Percentiles rank a stretch among this genome's conserved stretches.
Evolutionary conservation across 2,113 vertebrate species (phyloP).

Genomic region (Gopherus flavomarginatus): DNA sequence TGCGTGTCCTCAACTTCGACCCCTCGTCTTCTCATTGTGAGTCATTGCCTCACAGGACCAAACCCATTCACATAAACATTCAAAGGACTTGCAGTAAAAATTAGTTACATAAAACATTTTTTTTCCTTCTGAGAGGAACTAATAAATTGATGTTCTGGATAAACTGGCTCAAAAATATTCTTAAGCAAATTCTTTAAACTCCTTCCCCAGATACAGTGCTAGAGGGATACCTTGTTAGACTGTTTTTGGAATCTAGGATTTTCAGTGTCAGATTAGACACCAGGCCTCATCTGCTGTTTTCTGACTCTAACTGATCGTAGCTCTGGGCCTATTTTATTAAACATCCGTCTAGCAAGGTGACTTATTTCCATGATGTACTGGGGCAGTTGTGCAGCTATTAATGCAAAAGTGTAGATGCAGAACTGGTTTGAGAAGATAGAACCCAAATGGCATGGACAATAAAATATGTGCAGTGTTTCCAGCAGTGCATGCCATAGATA

Average conservation of each 20-base stretch:
- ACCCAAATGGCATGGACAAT: neutral
- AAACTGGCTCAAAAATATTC: neutral
- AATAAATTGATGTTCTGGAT: neutral
- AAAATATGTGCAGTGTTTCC: neutral
- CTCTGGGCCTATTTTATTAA: neutral
- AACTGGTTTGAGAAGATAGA: neutral
- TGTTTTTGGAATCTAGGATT: neutral
- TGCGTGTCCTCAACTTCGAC: neutral
- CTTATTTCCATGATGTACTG: neutral
- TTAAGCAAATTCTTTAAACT: neutral
- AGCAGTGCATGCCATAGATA: neutral
- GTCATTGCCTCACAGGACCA: neutral
- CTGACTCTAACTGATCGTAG: neutral
- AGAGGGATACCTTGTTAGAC: neutral
- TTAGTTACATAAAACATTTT: neutral
- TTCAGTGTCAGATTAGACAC: neutral
- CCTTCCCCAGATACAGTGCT: too few species aligned
- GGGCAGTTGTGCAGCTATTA: neutral
- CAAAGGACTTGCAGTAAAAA: neutral
- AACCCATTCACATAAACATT: neutral
- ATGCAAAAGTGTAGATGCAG: neutral
- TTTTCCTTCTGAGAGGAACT: neutral
- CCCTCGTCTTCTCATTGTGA: neutral
- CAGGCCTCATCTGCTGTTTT: neutral
- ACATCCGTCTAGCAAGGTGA: neutral